Conservation (phyloP, 2,888 invertebrate genomes). For the Rhagonycha lutea region DNA sequence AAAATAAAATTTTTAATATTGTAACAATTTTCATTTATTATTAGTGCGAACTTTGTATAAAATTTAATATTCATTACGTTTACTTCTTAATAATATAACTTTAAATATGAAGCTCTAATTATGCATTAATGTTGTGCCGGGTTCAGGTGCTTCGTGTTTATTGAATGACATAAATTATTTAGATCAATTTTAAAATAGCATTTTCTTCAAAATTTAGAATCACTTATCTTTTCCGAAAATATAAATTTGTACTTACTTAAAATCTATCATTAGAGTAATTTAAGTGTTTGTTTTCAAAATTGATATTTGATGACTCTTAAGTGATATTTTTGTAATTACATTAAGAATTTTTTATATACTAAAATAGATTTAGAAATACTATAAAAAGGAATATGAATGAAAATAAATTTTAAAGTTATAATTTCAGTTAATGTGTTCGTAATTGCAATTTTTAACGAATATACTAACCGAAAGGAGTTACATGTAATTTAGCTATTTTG, state of each 20-base stretch:
- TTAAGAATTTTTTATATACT: not conserved
- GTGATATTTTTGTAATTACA: not conserved
- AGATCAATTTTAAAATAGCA: not conserved
- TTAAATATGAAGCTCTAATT: not conserved
- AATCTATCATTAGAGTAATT: not conserved
- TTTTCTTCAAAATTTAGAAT: not conserved
- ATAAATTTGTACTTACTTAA: not conserved
- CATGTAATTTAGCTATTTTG: not conserved
- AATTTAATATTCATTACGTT: not conserved
- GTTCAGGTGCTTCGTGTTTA: not conserved
- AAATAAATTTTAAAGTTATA: not conserved
- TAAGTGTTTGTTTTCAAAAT: not conserved
- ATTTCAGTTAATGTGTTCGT: not conserved
- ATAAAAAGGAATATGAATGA: not conserved
- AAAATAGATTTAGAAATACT: not conserved
- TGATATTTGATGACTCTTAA: not conserved
- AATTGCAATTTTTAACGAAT: not conserved
- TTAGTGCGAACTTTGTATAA: not conserved
- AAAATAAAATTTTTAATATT: not conserved
- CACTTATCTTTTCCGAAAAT: not conserved
- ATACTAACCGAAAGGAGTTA: not conserved
- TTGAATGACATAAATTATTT: not conserved
- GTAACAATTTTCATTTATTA: not conserved
- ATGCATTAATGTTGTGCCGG: not conserved
- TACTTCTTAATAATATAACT: too few relatives aligned